Base-by-base conservation (phyloP, 2,888 invertebrate genomes). In the Caenorhabditis angaria region DNA sequence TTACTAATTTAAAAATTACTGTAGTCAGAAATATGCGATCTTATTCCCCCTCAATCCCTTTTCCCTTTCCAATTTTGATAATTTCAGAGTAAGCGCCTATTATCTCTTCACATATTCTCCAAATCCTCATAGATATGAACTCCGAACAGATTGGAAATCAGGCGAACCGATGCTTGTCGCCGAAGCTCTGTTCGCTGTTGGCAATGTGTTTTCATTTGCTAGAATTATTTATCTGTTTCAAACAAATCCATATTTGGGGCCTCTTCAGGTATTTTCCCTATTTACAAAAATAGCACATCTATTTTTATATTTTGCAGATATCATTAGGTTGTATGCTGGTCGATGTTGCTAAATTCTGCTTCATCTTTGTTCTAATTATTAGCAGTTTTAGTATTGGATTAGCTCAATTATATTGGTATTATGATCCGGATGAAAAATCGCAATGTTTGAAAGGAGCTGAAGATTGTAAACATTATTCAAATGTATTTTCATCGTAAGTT, bases 201-300 rank as follows among this genome's bases (percentile, higher is more conserved):
- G 90, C 61, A 90, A 90, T 80, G 90, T 90, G 41, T 90, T 90
- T 87, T 89, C 89, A 69, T 90, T 90, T 78, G 90, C 90, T 2
- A 79, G 90, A 47, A 90, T 90, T 73, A 90, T 90, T 75, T 90
- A 90, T 80, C 84, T 90, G 51, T 90, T 90, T 81, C 90, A 90
- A 82, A 90, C 90, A 6, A 90, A 90, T 82, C 90, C 90, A 28
- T 90, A 90, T 81, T 85, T 90, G 18, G 90, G 90, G 51, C 90
- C 90, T 2, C 85, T 90, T 28, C 90, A 90, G 85, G 90, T 90
- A 48, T 10, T 10, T 10, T 35, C 6, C 14, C 35, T 10, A 35
- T 35, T 35, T 35, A 10, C 55, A 10, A 35, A 35, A 35, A 10
- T 35, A 6, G 6, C 35, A 10, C 35, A 35, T 14, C 6, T 10